Percentiles rank a stretch among this genome's conserved stretches.
Conservation (phyloP, 2,113 vertebrate genomes). For the Pachycephala philippinensis region DNA sequence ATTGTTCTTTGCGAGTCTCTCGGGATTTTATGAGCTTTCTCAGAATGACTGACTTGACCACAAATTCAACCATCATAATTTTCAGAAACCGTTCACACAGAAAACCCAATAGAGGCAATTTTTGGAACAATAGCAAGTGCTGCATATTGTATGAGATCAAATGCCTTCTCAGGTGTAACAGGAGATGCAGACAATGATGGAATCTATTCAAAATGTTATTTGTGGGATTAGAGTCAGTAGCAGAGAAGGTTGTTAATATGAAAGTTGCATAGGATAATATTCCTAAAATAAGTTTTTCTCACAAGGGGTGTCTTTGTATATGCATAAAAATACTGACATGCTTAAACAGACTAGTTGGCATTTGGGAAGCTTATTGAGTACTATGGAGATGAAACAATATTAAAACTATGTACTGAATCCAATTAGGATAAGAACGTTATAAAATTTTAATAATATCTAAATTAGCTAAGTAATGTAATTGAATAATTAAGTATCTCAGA, state of each 20-base stretch:
- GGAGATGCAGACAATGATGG: not conserved
- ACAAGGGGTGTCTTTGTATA: not conserved
- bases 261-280: not conserved
- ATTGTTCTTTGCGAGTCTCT: slow-evolving; percentile 68
- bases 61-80: not conserved
- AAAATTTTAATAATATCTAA: not conserved
- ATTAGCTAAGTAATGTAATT: not conserved
- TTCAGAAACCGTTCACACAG: slow-evolving; percentile 8
- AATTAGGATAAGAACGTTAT: not conserved
- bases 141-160: not conserved
- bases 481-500: not conserved
- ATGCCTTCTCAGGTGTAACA: slow-evolving; percentile 48
- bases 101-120: slow-evolving; percentile 7
- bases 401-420: not conserved
- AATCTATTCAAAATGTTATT: not conserved
- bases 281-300: not conserved
- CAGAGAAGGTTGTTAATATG: not conserved
- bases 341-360: not conserved
- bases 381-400: not conserved
- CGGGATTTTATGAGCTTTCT: slow-evolving; percentile 41
- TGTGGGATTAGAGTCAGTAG: not conserved
- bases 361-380: not conserved
- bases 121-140: slow-evolving; percentile 5
- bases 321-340: not conserved
- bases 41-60: slow-evolving; percentile 47